Base-by-base conservation (phyloP, 2,888 invertebrate genomes). In the Dastarcus helophoroides region DNA sequence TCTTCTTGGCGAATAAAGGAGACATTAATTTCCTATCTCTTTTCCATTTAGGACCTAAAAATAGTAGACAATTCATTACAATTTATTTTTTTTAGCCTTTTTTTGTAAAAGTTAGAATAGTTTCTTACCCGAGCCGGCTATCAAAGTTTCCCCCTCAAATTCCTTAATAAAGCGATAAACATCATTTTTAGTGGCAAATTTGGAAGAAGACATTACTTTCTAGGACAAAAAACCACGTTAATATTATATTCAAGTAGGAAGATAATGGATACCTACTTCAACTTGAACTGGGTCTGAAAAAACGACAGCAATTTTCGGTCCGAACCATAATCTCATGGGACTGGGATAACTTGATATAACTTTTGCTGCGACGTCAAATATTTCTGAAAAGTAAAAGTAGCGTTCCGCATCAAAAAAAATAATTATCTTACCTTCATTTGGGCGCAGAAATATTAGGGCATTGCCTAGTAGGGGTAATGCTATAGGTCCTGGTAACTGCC, bases 31-130 rank as follows among this genome's bases (percentile, higher is more conserved):
- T 38, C 22, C 44, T 33, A 17, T 48, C 46, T 14, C 33, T 36
- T 36, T 42, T 48, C 48, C 48, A 48, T 36, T 47, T 48, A n/a
- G 32, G 27, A 23, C 48, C 48, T 46, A 22, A 14, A 38, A 39
- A 25, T 17, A 7, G 19, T 17, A 6, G 19, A 17, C n/a, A 17
- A 17, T 17, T 7, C 6, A 17, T 17, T 17, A 17, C n/a, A 26
- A 9, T 14, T 9, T 7, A 12, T 22, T 22, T 15, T 23, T 4
- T 9, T 14, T 21, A 17, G 2, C n/a, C n/a, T n/a, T n/a, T n/a
- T n/a, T n/a, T n/a, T n/a, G n/a, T n/a, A n/a, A n/a, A n/a, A n/a
- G n/a, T n/a, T n/a, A n/a, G n/a, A n/a, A n/a, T n/a, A n/a, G n/a
- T 17, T 17, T 26, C 4, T 34, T 40, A 48, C 48, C 47, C n/a